phyloP scores from a whole-genome alignment of 53 echinoderm and acorn worm genomes.

The Stichopus horrens region DNA sequence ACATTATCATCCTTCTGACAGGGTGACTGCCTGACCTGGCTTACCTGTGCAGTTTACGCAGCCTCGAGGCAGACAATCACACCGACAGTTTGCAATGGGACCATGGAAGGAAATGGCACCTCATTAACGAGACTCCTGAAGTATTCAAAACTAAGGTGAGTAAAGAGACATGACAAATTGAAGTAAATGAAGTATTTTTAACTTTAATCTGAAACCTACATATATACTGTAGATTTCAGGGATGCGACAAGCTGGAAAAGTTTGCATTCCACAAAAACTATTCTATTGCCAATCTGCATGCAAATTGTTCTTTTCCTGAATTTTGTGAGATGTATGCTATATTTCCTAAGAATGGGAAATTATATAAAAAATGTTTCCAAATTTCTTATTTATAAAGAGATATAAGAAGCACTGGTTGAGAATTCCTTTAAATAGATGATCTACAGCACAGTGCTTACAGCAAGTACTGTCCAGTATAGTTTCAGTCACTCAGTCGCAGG shows the following conservation, averaged over 20 bases:
- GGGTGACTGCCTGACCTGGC: slow-evolving; percentile 96
- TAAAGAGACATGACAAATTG: neutral
- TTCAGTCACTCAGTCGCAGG: no score
- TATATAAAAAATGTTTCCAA: no score
- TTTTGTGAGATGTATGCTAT: no score
- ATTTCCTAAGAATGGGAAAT: no score
- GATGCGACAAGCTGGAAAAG: neutral
- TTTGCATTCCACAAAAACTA: neutral
- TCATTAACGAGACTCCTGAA: slow-evolving; percentile 79
- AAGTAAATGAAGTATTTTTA: neutral
- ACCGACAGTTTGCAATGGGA: slow-evolving; percentile 92
- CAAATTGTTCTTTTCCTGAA: no score
- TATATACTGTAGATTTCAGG: neutral
- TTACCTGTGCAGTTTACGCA: slow-evolving; percentile 92
- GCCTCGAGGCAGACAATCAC: slow-evolving; percentile 81
- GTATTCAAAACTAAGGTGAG: slow-evolving; percentile 91
- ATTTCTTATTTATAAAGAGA: no score
- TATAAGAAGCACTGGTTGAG: no score
- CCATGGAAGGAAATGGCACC: slow-evolving; percentile 87
- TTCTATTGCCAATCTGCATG: neutral
- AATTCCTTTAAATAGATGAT: no score
- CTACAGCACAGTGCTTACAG: no score
- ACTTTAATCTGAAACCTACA: neutral
- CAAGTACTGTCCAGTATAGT: no score
- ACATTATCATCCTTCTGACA: slow-evolving; percentile 4